A percentile compares a stretch with the other conserved stretches of the same genome.
phyloP scores from a whole-genome alignment of 2,113 vertebrate species.

The Propithecus coquereli region DNA sequence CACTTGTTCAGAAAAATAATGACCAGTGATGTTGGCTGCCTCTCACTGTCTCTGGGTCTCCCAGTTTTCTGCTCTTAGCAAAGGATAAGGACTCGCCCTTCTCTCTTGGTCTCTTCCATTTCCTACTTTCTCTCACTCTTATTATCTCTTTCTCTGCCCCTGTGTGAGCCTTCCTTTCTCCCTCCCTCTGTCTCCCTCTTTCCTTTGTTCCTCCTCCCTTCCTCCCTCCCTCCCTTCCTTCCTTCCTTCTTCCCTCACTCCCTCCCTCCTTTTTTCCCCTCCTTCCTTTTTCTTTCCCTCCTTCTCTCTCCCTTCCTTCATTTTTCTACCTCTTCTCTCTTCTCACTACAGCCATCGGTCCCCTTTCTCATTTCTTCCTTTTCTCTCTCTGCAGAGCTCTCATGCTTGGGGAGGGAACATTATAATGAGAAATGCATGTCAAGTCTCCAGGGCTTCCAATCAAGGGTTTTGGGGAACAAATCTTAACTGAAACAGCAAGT shows the following conservation, averaged over 20 bases:
- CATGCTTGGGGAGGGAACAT: not conserved
- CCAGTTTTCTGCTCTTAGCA: not conserved
- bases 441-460: not conserved
- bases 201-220: too few species aligned
- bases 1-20: not conserved
- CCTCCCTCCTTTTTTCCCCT: not conserved
- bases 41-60: not conserved
- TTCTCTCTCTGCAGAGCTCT: not conserved
- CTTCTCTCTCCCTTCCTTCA: not conserved
- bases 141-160: not conserved
- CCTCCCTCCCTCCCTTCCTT: too few species aligned
- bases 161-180: not conserved
- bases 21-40: not conserved
- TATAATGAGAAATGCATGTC: conserved; percentile 37
- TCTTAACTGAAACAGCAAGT: not conserved
- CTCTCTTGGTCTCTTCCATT: not conserved
- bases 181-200: rapidly evolving
- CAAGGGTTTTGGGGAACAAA: not conserved
- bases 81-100: rapidly evolving
- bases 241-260: rapidly evolving
- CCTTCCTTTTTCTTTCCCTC: too few species aligned
- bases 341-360: too few species aligned
- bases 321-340: not conserved
- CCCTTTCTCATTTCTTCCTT: not conserved
- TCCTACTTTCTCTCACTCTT: not conserved